Evolutionary conservation across 2,797 vertebrate genomes (phyloP), one percentile per base, ranked within the genome.

Genomic region (Prunella strophiata): DNA sequence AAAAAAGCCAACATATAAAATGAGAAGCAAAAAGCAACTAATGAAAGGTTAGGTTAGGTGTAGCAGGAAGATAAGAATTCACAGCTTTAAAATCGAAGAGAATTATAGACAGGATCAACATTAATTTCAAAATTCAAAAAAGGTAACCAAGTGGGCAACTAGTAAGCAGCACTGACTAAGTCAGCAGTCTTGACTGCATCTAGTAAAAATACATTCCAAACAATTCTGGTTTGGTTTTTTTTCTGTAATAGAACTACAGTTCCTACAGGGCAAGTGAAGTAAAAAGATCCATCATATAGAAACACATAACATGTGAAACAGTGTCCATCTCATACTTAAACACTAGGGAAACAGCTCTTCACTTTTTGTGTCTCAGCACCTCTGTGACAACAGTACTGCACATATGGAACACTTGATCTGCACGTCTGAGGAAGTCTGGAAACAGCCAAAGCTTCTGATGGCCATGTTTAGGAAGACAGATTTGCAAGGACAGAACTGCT

Each of bases 351-450:
- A 62, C 4, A 59, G 7, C 5, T 42, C 34, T 72, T 65, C 14
- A n/a, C 15, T 5, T 68, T 61, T 30, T 45, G 25, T 16, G 30
- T 20, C 30, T 36, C n/a, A 71, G 45, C 34, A 38, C n/a, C 50
- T 34, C 50, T 47, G 21, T 21, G 18, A 70, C 2, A 40, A 19
- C n/a, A 65, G 54, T 9, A 45, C 16, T 1, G 5, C 36, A 78
- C 5, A 14, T 1, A 14, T 0, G 0, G 36, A 45, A 80, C n/a
- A 17, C 12, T 1, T 16, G 9, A 65, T n/a, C 38, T 58, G 42
- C 48, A 43, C 0, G 0, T 13, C 9, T 9, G 9, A 61, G 30
- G 1, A 80, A 80, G 21, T 10, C 47, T 72, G 47, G 5, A 9
- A 55, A 68, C 2, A 2, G 71, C 16, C 88, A 77, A 51, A 48